These are phyloP conservation scores for Pelodiscus sinensis DNA, from an alignment of 2,113 vertebrate genomes.

Conservation along the genomic window DNA sequence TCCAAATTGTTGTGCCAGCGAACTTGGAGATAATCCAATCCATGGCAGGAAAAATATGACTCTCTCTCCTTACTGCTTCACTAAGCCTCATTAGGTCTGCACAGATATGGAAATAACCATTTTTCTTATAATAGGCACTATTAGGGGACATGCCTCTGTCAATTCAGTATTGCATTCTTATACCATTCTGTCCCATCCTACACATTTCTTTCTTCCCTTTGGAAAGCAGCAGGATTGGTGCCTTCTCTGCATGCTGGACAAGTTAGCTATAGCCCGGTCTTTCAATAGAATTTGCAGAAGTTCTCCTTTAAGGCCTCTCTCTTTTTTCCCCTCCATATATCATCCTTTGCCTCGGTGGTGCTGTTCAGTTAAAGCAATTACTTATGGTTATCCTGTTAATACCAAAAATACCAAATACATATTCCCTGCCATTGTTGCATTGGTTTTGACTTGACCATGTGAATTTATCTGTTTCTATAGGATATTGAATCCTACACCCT, in stretches of 20 bases:
- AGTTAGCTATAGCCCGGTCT: background rate
- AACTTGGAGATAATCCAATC: background rate
- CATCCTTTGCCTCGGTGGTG: background rate
- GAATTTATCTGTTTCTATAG: background rate
- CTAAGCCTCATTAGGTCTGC: background rate
- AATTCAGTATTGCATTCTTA: accelerated
- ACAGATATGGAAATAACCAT: background rate
- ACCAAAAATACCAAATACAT: background rate
- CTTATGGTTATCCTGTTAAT: background rate
- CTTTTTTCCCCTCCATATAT: background rate
- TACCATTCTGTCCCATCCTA: background rate
- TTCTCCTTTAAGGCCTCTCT: background rate
- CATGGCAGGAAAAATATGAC: background rate
- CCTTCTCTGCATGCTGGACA: background rate
- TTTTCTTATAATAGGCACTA: background rate
- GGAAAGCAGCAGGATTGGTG: background rate
- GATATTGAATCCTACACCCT: background rate
- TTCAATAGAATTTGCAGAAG: background rate
- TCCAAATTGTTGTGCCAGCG: background rate
- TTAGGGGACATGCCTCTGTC: background rate
- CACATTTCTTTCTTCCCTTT: background rate
- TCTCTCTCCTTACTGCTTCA: background rate
- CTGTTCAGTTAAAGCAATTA: background rate
- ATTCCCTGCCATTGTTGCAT: background rate
- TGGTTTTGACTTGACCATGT: too few relatives aligned